Evolutionary conservation across 2,113 vertebrate species (phyloP), one percentile per base, ranked within the genome.

Genomic region (Burhinus oedicnemus): DNA sequence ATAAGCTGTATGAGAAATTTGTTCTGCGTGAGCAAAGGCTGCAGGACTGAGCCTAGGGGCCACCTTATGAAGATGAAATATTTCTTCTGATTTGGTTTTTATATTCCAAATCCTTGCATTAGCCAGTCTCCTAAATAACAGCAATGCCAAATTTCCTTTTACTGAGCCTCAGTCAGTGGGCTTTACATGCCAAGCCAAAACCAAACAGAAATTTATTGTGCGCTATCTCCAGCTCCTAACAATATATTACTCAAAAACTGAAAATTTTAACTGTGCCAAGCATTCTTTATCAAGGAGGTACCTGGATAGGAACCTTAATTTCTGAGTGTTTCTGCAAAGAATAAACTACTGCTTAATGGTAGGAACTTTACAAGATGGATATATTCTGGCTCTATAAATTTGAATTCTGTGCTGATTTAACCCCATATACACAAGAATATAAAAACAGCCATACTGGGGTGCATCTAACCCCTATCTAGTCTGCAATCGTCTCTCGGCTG

Each of bases 211-310:
- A 92, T 60, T 93, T 95, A 97, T 85, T 87, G 49, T 52, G 61
- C 89, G 95, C 74, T 97, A 89, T 96, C 97, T 97, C 89, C 87
- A 96, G 93, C 66, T 87, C 69, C 87, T 97, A 87, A 93, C 36
- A 94, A 94, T 93, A 83, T 58, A 93, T 96, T 94, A 95, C 80
- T 96, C 89, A 95, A 96, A 96, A 92, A 36, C 77, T 92, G 90
- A 80, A 96, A 90, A 95, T 81, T 91, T 93, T 87, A 72, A 65
- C 95, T 88, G 87, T 96, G 97, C 97, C 97, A 98, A 97, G 92
- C 89, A 98, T 98, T 98, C 90, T 95, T 98, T 95, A 92, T 95
- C 93, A 97, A 96, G 97, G 94, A 98, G 90, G 93, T 93, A 97
- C 90, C 93, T 94, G 80, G 90, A 95, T 18, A 90, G 62, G 81